phyloP scores from a whole-genome alignment of 2,797 vertebrate genomes.

The Brachyrhaphis roseni region DNA sequence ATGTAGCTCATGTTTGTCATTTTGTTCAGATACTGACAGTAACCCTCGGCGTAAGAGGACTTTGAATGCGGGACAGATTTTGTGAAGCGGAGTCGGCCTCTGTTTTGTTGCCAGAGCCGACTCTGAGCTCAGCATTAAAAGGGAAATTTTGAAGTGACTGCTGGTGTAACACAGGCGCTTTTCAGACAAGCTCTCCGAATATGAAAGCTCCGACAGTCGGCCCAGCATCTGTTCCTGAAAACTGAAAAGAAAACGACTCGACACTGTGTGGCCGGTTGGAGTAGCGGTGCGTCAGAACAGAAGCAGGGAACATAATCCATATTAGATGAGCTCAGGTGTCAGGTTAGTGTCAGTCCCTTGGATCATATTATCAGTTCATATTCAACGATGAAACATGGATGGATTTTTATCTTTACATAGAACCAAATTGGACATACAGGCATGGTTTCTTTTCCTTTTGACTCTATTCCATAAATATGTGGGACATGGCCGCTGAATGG shows the following conservation, averaged over 20 bases:
- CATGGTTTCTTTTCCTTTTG: not conserved
- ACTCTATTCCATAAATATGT: not conserved
- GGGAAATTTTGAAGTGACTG: not conserved
- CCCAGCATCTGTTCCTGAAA: slow-evolving; percentile 20
- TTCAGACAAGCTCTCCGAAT: slow-evolving; percentile 20
- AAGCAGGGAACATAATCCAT: not conserved
- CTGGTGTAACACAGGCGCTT: slow-evolving; percentile 20
- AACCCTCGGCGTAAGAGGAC: not conserved
- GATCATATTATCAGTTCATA: slow-evolving; percentile 22
- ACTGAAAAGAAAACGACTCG: slow-evolving; percentile 11
- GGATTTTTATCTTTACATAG: not conserved
- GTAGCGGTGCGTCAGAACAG: slow-evolving; percentile 15
- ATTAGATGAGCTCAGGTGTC: not conserved
- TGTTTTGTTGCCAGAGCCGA: not conserved
- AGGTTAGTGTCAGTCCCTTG: not conserved
- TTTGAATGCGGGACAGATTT: not conserved
- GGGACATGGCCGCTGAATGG: not conserved
- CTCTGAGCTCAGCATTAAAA: not conserved
- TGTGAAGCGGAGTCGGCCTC: not conserved
- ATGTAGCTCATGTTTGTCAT: not conserved
- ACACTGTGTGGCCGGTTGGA: slow-evolving; percentile 7
- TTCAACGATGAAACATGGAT: slow-evolving; percentile 10
- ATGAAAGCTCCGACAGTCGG: slow-evolving; percentile 18
- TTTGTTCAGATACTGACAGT: not conserved
- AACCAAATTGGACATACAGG: not conserved